phyloP scores from a whole-genome alignment of 2,113 vertebrate species.

The Synchiropus splendidus region DNA sequence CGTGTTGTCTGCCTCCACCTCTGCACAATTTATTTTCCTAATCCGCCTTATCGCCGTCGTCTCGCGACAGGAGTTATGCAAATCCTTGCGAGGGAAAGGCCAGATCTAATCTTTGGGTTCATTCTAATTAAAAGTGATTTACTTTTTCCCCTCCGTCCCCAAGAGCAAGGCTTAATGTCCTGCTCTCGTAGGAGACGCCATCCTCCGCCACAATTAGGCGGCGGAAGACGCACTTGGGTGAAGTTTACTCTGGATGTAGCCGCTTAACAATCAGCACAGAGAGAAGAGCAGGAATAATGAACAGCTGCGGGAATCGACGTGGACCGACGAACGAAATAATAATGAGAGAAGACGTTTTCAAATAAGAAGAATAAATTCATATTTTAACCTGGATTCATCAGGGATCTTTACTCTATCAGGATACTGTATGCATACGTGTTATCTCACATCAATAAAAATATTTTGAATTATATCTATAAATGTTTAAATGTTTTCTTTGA shows the following conservation, averaged over 20 bases:
- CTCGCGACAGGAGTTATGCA: slow-evolving; percentile 47
- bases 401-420: no score
- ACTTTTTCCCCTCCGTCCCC: slow-evolving; percentile 35
- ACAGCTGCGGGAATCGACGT: no score
- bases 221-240: slow-evolving; percentile 43
- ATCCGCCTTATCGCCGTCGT: slow-evolving; percentile 57
- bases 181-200: slow-evolving; percentile 46
- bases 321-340: no score
- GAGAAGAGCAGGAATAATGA: neutral
- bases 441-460: no score
- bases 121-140: slow-evolving; percentile 72
- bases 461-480: no score
- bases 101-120: slow-evolving; percentile 65
- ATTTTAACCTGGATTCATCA: no score
- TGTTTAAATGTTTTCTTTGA: no score
- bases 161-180: slow-evolving; percentile 53
- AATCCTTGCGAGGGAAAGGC: slow-evolving; percentile 52
- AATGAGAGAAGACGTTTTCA: no score
- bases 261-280: slow-evolving; percentile 18
- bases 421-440: no score
- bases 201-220: slow-evolving; percentile 46
- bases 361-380: no score
- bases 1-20: slow-evolving; percentile 27
- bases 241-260: slow-evolving; percentile 32
- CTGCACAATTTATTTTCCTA: slow-evolving; percentile 20